Evolutionary conservation across 92 coral and sea anemone species (phyloP).

Genomic region (Anthopleura xanthogrammica): DNA sequence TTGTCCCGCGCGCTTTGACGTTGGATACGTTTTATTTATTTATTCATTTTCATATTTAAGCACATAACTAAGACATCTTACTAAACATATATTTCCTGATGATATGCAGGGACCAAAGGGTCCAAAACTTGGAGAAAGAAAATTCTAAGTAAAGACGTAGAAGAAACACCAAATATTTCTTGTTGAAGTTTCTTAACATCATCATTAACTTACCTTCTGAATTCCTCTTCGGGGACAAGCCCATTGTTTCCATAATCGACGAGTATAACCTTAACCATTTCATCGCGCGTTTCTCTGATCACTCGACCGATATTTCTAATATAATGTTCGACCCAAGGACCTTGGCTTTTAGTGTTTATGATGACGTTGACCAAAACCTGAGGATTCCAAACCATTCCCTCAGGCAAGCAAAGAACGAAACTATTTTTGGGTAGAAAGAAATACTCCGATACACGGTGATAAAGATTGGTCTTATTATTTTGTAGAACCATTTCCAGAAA

Average conservation of each 20-base stretch:
- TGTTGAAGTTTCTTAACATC: no score
- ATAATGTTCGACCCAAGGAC: constrained; percentile 77
- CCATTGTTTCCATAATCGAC: constrained; percentile 76
- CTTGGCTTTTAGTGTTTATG: constrained; percentile 73
- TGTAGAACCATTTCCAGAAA: constrained; percentile 62
- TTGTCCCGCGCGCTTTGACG: no score
- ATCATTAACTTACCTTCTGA: constrained; percentile 33
- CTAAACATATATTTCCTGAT: no score
- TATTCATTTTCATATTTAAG: no score
- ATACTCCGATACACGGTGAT: constrained; percentile 52
- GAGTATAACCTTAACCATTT: constrained; percentile 54
- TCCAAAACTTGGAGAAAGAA: no score
- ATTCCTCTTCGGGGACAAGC: constrained; percentile 49
- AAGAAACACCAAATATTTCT: no score
- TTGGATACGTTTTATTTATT: no score
- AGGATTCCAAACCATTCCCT: constrained; percentile 50
- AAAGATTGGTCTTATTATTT: constrained; percentile 30
- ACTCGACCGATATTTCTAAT: constrained; percentile 60
- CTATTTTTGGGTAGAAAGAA: constrained; percentile 33
- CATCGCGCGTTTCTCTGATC: constrained; percentile 55
- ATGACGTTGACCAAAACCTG: constrained; percentile 58
- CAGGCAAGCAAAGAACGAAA: constrained; percentile 50
- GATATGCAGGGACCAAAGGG: no score
- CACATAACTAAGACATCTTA: no score
- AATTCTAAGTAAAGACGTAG: no score